Conservation (phyloP, 1,140 invertebrate species). For the Centruroides vittatus region DNA sequence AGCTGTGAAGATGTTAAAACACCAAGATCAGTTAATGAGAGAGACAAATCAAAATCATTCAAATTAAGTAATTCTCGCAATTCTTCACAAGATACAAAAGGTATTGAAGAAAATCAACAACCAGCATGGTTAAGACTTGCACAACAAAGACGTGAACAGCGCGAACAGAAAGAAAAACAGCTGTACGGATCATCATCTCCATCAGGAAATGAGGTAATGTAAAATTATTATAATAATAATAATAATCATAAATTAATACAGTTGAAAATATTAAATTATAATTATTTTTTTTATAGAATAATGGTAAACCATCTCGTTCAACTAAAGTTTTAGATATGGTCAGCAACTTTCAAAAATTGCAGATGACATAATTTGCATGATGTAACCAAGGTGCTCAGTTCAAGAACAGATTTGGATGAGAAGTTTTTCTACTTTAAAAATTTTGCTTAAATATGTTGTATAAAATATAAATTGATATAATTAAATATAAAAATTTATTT, state of each 20-base stretch:
- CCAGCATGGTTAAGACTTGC: constrained; percentile 31
- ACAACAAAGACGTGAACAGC: constrained; percentile 52
- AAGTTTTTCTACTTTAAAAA: too few relatives aligned
- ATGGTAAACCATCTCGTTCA: constrained; percentile 5
- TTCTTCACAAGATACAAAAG: too few relatives aligned
- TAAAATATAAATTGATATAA: too few relatives aligned
- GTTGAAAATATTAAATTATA: neutral
- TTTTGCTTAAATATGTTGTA: too few relatives aligned
- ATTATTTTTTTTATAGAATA: neutral
- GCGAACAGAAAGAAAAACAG: constrained; percentile 43
- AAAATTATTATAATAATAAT: neutral
- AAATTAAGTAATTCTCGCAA: too few relatives aligned
- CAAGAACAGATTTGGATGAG: too few relatives aligned
- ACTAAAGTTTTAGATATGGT: constrained; percentile 19
- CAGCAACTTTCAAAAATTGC: constrained; percentile 18
- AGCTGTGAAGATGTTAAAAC: too few relatives aligned
- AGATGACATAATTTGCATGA: constrained; percentile 11
- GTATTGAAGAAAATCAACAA: neutral
- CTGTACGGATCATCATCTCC: constrained; percentile 9
- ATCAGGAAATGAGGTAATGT: constrained; percentile 9
- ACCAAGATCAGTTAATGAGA: too few relatives aligned
- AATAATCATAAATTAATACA: neutral
- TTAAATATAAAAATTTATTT: too few relatives aligned
- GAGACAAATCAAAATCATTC: too few relatives aligned
- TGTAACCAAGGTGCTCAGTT: too few relatives aligned